A percentile compares a stretch with the other conserved stretches of the same genome.
These are phyloP conservation scores for Otus sunia DNA, from an alignment of 2,113 vertebrate species.

Conservation along the genomic window DNA sequence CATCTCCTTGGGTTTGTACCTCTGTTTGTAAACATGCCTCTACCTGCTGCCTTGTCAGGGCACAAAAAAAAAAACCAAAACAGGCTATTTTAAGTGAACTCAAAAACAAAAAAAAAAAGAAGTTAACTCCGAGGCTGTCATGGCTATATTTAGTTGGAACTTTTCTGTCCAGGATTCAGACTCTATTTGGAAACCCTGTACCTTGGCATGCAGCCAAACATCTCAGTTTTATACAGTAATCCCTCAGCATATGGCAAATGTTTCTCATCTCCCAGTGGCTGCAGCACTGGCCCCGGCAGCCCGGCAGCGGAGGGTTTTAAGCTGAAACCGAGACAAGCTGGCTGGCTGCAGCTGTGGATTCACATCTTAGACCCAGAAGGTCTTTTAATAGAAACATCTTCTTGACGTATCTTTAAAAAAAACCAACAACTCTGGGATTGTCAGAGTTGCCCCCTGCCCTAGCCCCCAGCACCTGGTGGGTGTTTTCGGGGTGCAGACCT, in stretches of 20 bases:
- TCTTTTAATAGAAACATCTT: not conserved
- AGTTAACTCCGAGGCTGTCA: slow-evolving; percentile 53
- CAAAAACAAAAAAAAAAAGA: not conserved
- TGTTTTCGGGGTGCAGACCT: not conserved
- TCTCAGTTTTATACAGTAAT: slow-evolving; percentile 71
- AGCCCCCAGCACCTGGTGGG: not conserved
- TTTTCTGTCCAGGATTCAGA: slow-evolving; percentile 71
- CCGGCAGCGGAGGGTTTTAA: not conserved
- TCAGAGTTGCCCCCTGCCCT: not conserved
- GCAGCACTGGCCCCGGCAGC: not conserved
- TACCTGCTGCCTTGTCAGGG: slow-evolving; percentile 5
- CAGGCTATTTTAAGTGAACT: slow-evolving; percentile 65
- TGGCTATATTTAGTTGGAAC: slow-evolving; percentile 79
- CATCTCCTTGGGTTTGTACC: not conserved
- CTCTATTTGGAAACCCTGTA: slow-evolving; percentile 79
- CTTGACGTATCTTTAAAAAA: not conserved
- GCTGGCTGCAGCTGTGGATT: not conserved
- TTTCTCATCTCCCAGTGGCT: slow-evolving; percentile 40
- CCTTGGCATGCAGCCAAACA: slow-evolving; percentile 68
- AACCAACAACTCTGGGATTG: accelerated
- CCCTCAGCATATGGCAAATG: slow-evolving; percentile 67
- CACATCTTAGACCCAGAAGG: not conserved
- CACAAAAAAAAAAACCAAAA: not conserved
- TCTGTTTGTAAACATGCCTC: not conserved
- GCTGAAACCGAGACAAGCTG: slow-evolving; percentile 1